Base-by-base conservation (phyloP, 2,888 invertebrate genomes). In the Cosmia pyralina region DNA sequence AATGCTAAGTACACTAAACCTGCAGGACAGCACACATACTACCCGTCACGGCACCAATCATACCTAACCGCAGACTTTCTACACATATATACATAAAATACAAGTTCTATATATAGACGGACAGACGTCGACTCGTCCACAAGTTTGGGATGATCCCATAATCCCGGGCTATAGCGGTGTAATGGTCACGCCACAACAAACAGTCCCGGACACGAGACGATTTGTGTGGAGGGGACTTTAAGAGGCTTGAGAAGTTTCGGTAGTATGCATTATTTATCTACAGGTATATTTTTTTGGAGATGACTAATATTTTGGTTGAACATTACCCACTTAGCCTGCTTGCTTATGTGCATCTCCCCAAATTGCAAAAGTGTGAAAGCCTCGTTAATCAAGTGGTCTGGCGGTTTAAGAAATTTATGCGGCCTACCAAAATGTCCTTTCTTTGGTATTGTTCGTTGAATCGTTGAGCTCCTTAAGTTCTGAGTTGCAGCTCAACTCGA, bases 151-250 rank as follows among this genome's bases (percentile, higher is more conserved):
- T 80, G 50, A 80, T 53, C 65, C 71, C 71, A 34, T 80, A 80
- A 80, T 80, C 79, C 76, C 34, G 55, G 81, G 81, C 60, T 80
- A 68, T 72, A 55, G 68, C 59, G 67, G 75, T 79, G 79, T 79
- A 79, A 79, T 71, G 68, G 75, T 75, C 75, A 65, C 50, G 57
- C 79, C 80, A 75, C 75, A 80, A 69, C 81, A 75, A 79, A 79
- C 79, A 67, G 48, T 55, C 53, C 59, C 67, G 72, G 62, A 63
- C 65, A 38, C 19, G 34, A 44, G 69, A 59, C 44, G 19, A 53
- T 44, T n/a, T 59, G 67, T 72, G 57, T 64, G 52, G 41, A 62
- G 62, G 34, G 22, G 46, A n/a, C 62, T 78, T 71, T 34, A 59
- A 66, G 53, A 71, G 69, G 44, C 17, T 71, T 60, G 22, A 28